Base-by-base conservation (phyloP, 2,113 vertebrate species). In the Suricata suricatta region DNA sequence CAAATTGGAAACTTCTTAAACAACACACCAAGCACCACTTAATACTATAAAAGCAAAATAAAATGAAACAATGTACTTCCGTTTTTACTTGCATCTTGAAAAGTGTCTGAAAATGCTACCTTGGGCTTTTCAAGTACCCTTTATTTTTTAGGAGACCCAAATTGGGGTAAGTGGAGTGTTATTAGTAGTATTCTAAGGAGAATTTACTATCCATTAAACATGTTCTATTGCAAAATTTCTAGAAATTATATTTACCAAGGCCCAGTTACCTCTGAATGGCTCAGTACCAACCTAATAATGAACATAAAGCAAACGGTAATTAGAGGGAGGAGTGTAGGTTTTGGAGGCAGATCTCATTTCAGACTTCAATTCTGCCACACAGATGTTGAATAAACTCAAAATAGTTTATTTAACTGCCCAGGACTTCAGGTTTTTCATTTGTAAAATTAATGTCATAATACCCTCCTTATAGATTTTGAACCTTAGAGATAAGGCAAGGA, bases 1-100 rank as follows among this genome's bases (percentile, higher is more conserved):
- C 44, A 97, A 87, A 93, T n/a, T 57, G 69, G 54, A 87, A 27
- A 77, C 15, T 92, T 83, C n/a, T 35, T 88, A 69, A 96, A 85
- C 5, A 95, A 93, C 94, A 95, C 14, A 31, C 11, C 29, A 50
- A 93, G 17, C 71, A 63, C 5, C 16, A 38, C 3, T 94, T 84
- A n/a, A 85, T 81, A 52, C 21, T 60, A 50, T 21, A 47, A 88
- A 86, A 57, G 68, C 7, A 95, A 68, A 88, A 76, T 4, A 85
- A 77, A 88, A n/a, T 4, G 87, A 71, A 96, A 86, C 4, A 38
- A 10, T 31, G 14, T 16, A 89, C 31, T 33, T 4, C 1, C 50
- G 14, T 52, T 80, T 95, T 87, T 90, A 60, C 31, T 82, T 97
- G 31, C 7, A 54, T 87, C 35, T 92, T 10, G 33, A 90, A 93